These are phyloP conservation scores for Penelope pileata DNA, from an alignment of 2,113 vertebrate genomes.

Conservation along the genomic window DNA sequence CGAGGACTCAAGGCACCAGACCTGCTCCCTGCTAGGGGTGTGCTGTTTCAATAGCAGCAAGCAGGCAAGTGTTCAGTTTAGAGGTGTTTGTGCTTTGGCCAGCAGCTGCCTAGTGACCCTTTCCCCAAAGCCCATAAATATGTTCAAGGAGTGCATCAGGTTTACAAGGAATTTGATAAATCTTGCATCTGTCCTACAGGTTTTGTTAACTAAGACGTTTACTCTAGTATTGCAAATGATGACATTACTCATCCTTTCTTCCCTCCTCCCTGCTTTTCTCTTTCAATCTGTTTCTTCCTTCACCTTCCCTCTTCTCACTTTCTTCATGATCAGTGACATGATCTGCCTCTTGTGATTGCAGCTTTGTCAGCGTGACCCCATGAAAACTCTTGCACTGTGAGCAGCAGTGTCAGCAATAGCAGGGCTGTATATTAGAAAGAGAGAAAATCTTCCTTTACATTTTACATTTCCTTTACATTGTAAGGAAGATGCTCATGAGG, in stretches of 20 bases:
- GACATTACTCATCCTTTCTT: not conserved
- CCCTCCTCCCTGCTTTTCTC: not conserved
- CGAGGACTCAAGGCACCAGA: not conserved
- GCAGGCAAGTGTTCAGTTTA: not conserved
- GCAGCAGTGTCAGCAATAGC: not conserved
- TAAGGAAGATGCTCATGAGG: not conserved
- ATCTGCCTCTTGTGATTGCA: not conserved
- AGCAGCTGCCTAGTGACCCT: not conserved
- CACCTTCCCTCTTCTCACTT: not conserved
- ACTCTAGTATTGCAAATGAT: not conserved
- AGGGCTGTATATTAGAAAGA: not conserved
- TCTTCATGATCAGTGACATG: not conserved
- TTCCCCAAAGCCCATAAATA: not conserved
- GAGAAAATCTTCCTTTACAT: not conserved
- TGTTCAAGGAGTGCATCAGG: not conserved
- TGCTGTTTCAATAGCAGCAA: not conserved
- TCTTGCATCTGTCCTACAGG: not conserved
- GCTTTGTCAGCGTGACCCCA: not conserved
- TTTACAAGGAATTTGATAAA: not conserved
- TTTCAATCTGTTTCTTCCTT: not conserved
- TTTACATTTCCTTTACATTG: too few species aligned
- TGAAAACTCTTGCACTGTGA: not conserved
- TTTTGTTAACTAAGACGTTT: constrained; percentile 18
- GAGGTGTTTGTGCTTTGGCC: not conserved
- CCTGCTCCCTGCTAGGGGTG: fast-evolving